Conservation (phyloP, 2,888 invertebrate species). For the Noctua janthina region DNA sequence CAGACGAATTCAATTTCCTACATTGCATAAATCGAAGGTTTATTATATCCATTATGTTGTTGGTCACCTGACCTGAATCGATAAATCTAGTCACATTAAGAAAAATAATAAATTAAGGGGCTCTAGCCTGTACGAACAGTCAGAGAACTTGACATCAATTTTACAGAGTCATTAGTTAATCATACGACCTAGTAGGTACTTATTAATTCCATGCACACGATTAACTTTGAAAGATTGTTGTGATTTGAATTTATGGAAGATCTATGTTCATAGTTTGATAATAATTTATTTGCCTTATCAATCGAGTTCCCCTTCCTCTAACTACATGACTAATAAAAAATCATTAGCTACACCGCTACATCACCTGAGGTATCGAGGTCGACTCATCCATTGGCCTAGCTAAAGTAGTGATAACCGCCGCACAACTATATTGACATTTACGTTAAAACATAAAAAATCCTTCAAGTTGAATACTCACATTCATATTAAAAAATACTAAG, state of each 20-base stretch:
- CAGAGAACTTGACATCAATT: neutral
- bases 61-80: conserved; percentile 2
- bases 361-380: neutral
- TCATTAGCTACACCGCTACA: neutral
- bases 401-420: conserved; percentile 1
- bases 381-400: conserved; percentile 8
- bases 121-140: neutral
- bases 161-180: neutral
- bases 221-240: neutral
- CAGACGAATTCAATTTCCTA: neutral
- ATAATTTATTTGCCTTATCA: neutral
- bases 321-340: neutral
- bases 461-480: neutral
- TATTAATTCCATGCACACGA: neutral
- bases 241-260: neutral
- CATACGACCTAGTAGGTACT: neutral
- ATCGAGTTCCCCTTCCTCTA: neutral
- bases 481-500: neutral
- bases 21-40: neutral
- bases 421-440: conserved; percentile 2
- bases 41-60: neutral
- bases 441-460: neutral
- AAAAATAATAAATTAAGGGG: neutral
- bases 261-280: neutral
- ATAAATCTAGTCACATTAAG: neutral